Evolutionary conservation across 2,888 invertebrate genomes (phyloP).

Genomic region (Myathropa florea): DNA sequence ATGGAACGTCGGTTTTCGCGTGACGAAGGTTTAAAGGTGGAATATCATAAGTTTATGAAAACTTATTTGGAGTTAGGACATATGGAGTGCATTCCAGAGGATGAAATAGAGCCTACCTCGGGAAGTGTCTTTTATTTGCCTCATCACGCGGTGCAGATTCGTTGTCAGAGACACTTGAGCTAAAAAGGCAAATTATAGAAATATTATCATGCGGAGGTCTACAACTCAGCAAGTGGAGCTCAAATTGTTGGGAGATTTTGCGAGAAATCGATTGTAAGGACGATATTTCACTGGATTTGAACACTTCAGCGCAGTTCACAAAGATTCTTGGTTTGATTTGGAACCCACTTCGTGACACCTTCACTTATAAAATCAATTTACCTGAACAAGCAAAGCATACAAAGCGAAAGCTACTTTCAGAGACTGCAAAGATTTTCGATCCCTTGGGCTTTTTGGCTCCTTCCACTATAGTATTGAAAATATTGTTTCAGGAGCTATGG

Average conservation of each 20-base stretch:
- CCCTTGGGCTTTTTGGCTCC: constrained; percentile 15
- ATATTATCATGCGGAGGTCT: constrained; percentile 14
- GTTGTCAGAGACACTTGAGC: neutral
- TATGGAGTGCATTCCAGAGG: constrained; percentile 22
- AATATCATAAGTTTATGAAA: constrained; percentile 11
- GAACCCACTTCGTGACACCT: neutral
- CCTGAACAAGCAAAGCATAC: constrained; percentile 8
- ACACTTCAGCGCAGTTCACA: neutral
- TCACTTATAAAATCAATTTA: too few species aligned
- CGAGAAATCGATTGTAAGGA: too few species aligned
- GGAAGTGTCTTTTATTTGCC: constrained; percentile 57
- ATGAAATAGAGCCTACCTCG: neutral
- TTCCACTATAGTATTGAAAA: constrained; percentile 27
- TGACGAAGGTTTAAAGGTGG: too few species aligned
- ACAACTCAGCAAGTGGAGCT: too few species aligned
- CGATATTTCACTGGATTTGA: neutral
- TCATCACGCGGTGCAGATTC: constrained; percentile 58
- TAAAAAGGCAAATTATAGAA: constrained; percentile 10
- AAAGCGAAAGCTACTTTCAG: neutral
- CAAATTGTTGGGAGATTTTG: too few species aligned
- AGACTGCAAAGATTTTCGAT: constrained; percentile 9
- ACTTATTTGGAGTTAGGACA: constrained; percentile 6
- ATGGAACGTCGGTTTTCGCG: too few species aligned
- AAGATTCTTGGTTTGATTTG: neutral
- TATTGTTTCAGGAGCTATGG: constrained; percentile 36